These are phyloP conservation scores for Xanthostigma xanthostigma DNA, from an alignment of 2,888 invertebrate species.

Conservation along the genomic window DNA sequence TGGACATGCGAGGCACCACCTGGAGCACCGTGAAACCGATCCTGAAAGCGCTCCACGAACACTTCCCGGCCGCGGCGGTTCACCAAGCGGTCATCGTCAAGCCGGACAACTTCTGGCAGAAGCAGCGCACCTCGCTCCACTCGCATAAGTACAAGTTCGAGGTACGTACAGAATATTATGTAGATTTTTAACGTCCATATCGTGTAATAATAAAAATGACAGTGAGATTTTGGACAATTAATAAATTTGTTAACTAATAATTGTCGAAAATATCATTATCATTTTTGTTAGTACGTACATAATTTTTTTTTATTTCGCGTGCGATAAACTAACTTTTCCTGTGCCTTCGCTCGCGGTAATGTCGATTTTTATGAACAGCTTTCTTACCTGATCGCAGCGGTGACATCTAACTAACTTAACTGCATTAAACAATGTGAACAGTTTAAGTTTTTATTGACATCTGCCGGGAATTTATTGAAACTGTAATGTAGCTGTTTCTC, in stretches of 20 bases:
- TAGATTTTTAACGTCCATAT: no score
- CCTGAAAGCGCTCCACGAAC: conserved; percentile 90
- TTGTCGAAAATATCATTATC: no score
- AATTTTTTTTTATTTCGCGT: conserved; percentile 5
- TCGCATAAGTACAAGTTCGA: conserved; percentile 99
- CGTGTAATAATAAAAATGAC: no score
- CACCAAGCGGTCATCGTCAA: conserved; percentile 94
- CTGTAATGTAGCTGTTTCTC: no score
- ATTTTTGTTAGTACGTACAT: no score
- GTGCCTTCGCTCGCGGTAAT: background rate
- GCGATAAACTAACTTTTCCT: background rate
- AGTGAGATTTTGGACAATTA: no score
- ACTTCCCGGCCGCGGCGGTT: conserved; percentile 79
- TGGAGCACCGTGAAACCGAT: conserved; percentile 97
- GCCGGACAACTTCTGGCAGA: conserved; percentile 99
- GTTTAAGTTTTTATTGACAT: no score
- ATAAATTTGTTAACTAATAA: no score
- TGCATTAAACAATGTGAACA: conserved; percentile 1
- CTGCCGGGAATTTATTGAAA: no score
- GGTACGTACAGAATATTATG: conserved; percentile 51
- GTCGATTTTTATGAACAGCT: background rate
- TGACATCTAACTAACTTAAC: background rate
- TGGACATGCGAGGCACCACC: conserved; percentile 95
- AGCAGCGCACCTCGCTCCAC: conserved; percentile 92
- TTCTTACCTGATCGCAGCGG: background rate